phyloP scores from a whole-genome alignment of 2,888 invertebrate species.

The Eledone cirrhosa region DNA sequence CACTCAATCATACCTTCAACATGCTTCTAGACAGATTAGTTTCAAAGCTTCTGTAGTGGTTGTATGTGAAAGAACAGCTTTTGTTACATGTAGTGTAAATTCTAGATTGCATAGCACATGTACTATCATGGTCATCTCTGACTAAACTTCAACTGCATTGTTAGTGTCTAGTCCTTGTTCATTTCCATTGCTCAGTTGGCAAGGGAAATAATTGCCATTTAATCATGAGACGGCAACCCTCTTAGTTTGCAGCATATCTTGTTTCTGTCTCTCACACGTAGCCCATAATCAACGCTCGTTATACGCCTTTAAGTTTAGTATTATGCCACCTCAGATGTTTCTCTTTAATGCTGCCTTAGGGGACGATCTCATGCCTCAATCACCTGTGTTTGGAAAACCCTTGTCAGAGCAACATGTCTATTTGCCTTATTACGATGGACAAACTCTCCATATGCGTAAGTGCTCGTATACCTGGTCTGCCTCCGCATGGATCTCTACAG shows the following conservation, averaged over 20 bases:
- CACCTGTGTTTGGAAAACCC: conserved; percentile 77
- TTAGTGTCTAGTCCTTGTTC: too few relatives aligned
- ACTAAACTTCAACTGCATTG: too few relatives aligned
- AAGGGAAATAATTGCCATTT: background rate
- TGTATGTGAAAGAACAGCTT: too few relatives aligned
- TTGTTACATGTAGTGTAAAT: too few relatives aligned
- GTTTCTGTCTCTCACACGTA: too few relatives aligned
- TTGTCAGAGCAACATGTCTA: conserved; percentile 82
- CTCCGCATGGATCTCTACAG: conserved; percentile 23
- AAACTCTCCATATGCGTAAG: conserved; percentile 82
- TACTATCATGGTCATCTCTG: too few relatives aligned
- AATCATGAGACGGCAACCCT: conserved; percentile 15
- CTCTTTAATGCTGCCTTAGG: conserved; percentile 53
- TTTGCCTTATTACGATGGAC: conserved; percentile 83
- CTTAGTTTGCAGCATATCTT: conserved; percentile 7
- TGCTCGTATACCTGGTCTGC: conserved; percentile 53
- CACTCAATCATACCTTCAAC: too few relatives aligned
- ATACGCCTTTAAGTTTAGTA: background rate
- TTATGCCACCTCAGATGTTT: conserved; percentile 27
- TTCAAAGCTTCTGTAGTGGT: too few relatives aligned
- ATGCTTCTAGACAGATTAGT: too few relatives aligned
- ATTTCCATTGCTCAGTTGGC: too few relatives aligned
- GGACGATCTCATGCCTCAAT: conserved; percentile 69
- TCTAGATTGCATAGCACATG: too few relatives aligned
- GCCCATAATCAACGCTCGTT: too few relatives aligned